Conservation (phyloP, 1,140 invertebrate species). For the Orussus abietinus region DNA sequence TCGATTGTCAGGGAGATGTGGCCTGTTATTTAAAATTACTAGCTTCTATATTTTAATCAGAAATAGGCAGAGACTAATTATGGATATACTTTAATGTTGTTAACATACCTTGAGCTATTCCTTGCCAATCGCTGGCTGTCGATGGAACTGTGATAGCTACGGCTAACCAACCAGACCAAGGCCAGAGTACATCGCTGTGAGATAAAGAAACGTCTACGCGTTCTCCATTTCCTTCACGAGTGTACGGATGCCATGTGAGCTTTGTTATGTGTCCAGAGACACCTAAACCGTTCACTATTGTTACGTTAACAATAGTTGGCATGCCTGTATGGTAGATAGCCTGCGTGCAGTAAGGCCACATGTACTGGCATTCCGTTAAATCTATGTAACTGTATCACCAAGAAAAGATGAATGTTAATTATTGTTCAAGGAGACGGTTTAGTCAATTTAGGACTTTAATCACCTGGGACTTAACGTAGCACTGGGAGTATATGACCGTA, state of each 20-base stretch:
- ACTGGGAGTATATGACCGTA: slow-evolving; percentile 40
- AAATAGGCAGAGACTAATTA: too few relatives aligned
- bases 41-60: too few relatives aligned
- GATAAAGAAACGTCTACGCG: slow-evolving; percentile 69
- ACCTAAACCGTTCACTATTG: slow-evolving; percentile 83
- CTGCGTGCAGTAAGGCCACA: slow-evolving; percentile 98
- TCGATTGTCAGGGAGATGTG: slow-evolving; percentile 82
- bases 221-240: slow-evolving; percentile 67
- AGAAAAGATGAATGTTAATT: slow-evolving; percentile 7
- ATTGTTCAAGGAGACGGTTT: background rate
- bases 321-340: slow-evolving; percentile 84
- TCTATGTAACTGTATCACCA: slow-evolving; percentile 74
- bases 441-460: slow-evolving; percentile 1
- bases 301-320: slow-evolving; percentile 89
- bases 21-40: too few relatives aligned
- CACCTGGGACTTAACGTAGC: slow-evolving; percentile 60
- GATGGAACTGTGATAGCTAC: slow-evolving; percentile 56
- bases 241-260: slow-evolving; percentile 80
- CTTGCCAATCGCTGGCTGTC: slow-evolving; percentile 70
- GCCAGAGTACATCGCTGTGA: slow-evolving; percentile 85
- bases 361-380: slow-evolving; percentile 90
- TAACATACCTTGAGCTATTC: slow-evolving; percentile 55
- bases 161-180: slow-evolving; percentile 94
- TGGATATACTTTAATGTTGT: slow-evolving; percentile 1
- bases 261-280: slow-evolving; percentile 72